phyloP scores from a whole-genome alignment of 1,140 invertebrate species.

The Drosophila ironensis region DNA sequence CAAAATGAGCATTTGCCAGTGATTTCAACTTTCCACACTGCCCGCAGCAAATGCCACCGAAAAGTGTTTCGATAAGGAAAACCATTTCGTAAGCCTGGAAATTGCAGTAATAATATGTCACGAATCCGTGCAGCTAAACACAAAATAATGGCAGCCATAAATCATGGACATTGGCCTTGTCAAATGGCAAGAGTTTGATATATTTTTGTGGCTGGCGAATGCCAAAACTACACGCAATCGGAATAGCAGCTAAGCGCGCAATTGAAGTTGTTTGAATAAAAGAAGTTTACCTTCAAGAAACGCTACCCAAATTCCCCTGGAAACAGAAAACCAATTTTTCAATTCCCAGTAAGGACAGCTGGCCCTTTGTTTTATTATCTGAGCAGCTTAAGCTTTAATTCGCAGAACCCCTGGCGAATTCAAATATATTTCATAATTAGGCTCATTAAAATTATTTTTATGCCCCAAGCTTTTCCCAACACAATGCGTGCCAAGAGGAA shows the following conservation, averaged over 20 bases:
- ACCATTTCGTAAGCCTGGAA: conserved; percentile 18
- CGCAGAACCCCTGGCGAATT: background rate
- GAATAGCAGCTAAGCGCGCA: conserved; percentile 16
- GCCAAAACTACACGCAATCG: conserved; percentile 53
- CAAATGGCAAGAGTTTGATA: conserved; percentile 55
- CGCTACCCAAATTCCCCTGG: too few species aligned
- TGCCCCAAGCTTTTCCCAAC: conserved; percentile 1
- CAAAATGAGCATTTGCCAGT: conserved; percentile 20
- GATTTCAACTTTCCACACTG: conserved; percentile 5
- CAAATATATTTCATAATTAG: conserved; percentile 4
- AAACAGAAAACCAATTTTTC: too few species aligned
- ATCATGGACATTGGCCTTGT: conserved; percentile 64
- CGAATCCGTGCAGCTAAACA: conserved; percentile 63
- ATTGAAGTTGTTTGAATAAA: conserved; percentile 37
- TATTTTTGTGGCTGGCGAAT: conserved; percentile 48
- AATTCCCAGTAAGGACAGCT: too few species aligned
- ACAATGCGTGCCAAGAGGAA: conserved; percentile 22
- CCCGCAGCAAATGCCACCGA: conserved; percentile 3
- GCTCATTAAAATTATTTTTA: conserved; percentile 16
- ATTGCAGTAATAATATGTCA: conserved; percentile 40
- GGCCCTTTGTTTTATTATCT: too few species aligned
- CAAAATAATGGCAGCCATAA: conserved; percentile 63
- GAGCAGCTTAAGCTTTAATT: background rate
- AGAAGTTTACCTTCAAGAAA: too few species aligned
- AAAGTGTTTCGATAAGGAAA: conserved; percentile 14